A percentile compares a stretch with the other conserved stretches of the same genome.
phyloP scores from a whole-genome alignment of 2,888 invertebrate genomes.

The Parnassius mnemosyne region DNA sequence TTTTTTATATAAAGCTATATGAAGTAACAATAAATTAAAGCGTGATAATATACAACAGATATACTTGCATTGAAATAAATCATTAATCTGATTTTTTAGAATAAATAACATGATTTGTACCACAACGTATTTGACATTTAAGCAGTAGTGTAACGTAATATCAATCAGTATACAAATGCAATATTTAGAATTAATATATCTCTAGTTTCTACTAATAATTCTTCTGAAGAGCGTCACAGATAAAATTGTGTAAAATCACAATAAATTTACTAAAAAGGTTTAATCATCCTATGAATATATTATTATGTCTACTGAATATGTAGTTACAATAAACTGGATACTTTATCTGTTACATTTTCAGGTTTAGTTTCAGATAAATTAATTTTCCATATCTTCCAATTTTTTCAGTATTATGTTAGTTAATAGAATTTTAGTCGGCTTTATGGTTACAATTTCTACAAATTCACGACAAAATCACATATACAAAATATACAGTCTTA shows the following conservation, averaged over 20 bases:
- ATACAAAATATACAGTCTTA: conserved; percentile 26
- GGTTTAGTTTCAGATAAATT: background rate
- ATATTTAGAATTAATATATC: conserved; percentile 10
- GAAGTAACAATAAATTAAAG: conserved; percentile 34
- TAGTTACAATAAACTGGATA: conserved; percentile 19
- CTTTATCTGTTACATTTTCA: conserved; percentile 6
- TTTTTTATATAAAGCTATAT: conserved; percentile 25
- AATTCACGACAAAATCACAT: conserved; percentile 14
- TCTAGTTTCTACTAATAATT: conserved; percentile 9
- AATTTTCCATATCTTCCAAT: conserved; percentile 1
- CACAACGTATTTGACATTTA: conserved; percentile 36
- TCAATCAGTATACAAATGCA: conserved; percentile 27
- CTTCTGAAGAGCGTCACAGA: conserved; percentile 12
- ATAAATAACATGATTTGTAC: conserved; percentile 34
- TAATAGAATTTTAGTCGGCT: background rate
- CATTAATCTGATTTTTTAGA: conserved; percentile 30
- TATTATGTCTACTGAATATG: conserved; percentile 3
- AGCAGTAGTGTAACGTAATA: conserved; percentile 39
- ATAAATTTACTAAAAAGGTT: background rate
- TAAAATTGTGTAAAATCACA: conserved; percentile 15
- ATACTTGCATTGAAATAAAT: conserved; percentile 38
- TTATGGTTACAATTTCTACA: background rate
- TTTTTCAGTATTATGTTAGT: background rate
- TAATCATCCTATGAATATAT: background rate
- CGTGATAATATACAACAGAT: conserved; percentile 37